These are phyloP conservation scores for Frankliniella fusca DNA, from an alignment of 2,888 invertebrate genomes.

Conservation along the genomic window DNA sequence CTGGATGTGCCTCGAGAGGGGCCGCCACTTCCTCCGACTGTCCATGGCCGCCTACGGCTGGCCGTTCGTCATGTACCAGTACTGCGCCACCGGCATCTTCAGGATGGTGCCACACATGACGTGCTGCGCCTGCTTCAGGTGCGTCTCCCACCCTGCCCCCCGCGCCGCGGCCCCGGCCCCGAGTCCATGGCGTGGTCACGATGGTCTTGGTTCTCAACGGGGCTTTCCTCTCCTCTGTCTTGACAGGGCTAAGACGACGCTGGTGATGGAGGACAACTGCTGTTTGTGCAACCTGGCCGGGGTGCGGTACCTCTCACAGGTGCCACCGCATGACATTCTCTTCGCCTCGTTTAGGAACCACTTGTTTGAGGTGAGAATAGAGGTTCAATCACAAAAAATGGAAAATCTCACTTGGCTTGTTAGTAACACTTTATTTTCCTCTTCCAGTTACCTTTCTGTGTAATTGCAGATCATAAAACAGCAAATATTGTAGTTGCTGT, in stretches of 20 bases:
- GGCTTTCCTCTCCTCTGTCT: too few species aligned
- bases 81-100: slow-evolving; percentile 71
- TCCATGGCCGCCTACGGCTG: slow-evolving; percentile 85
- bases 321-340: slow-evolving; percentile 73
- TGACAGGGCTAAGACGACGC: slow-evolving; percentile 50
- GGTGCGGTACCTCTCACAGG: slow-evolving; percentile 70
- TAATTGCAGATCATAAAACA: slow-evolving; percentile 75
- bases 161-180: background rate
- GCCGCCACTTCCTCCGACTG: slow-evolving; percentile 70
- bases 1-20: slow-evolving; percentile 78
- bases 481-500: slow-evolving; percentile 76
- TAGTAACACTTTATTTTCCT: slow-evolving; percentile 30
- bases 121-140: slow-evolving; percentile 70
- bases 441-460: slow-evolving; percentile 76
- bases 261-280: slow-evolving; percentile 83
- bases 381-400: background rate
- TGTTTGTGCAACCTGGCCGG: slow-evolving; percentile 84
- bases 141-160: slow-evolving; percentile 40
- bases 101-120: slow-evolving; percentile 63
- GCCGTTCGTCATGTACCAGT: slow-evolving; percentile 76
- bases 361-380: slow-evolving; percentile 65
- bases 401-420: background rate
- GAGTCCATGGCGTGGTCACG: too few species aligned
- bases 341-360: slow-evolving; percentile 83
- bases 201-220: background rate